Evolutionary conservation across 2,888 invertebrate species (phyloP).

Genomic region (Pachliopta kotzebuea): DNA sequence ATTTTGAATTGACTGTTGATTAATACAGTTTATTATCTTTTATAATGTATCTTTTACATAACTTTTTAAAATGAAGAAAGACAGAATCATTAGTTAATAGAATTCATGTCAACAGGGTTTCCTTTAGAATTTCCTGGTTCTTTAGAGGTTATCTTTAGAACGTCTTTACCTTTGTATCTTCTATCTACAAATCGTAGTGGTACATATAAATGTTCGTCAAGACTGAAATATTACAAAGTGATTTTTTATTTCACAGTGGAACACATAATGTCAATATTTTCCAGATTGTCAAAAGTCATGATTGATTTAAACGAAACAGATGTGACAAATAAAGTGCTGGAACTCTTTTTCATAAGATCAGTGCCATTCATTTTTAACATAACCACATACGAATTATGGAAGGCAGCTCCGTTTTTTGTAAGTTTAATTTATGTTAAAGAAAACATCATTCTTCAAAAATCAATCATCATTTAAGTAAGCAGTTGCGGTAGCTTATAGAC

Average conservation of each 20-base stretch:
- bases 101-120: not conserved
- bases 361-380: conserved; percentile 32
- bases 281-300: conserved; percentile 38
- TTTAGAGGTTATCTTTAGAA: not conserved
- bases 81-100: not conserved
- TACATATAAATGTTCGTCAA: not conserved
- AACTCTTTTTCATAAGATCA: conserved; percentile 34
- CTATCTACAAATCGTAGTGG: not conserved
- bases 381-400: conserved; percentile 22
- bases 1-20: no score
- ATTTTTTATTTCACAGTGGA: conserved; percentile 43
- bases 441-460: no score
- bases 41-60: not conserved
- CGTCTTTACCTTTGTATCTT: not conserved
- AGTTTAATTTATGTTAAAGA: conserved; percentile 14
- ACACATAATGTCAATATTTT: conserved; percentile 40
- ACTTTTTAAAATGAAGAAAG: not conserved
- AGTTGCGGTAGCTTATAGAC: no score
- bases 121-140: not conserved
- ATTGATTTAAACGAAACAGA: conserved; percentile 35
- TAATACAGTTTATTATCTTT: conserved; percentile 2
- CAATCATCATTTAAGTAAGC: no score
- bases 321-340: conserved; percentile 32
- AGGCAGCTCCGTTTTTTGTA: conserved; percentile 37
- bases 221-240: not conserved